A percentile compares a stretch with the other conserved stretches of the same genome.
Conservation (phyloP, 2,797 vertebrate genomes). For the Limnodromus scolopaceus region DNA sequence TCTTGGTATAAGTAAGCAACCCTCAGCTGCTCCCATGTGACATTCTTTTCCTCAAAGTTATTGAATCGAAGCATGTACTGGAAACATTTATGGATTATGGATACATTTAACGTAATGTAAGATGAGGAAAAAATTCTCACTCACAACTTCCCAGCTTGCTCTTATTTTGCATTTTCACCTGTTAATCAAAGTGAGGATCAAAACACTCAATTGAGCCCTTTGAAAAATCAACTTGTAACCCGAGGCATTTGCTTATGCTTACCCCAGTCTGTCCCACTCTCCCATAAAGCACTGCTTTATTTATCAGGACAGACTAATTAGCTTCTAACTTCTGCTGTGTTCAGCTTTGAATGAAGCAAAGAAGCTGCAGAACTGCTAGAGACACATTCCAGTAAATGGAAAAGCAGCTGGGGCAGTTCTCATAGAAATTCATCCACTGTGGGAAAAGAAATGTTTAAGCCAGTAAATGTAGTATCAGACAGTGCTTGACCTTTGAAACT, state of each 20-base stretch:
- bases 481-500: slow-evolving; percentile 76
- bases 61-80: not conserved
- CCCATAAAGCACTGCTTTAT: not conserved
- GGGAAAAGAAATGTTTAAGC: slow-evolving; percentile 71
- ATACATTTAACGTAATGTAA: not conserved
- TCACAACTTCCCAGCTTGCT: not conserved
- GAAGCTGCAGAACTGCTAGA: slow-evolving; percentile 48
- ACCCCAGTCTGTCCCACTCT: not conserved
- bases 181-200: not conserved
- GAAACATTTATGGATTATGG: not conserved
- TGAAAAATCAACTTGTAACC: slow-evolving; percentile 1
- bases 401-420: slow-evolving; percentile 63
- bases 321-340: slow-evolving; percentile 16
- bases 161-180: not conserved
- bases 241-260: not conserved
- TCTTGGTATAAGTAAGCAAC: not conserved
- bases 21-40: not conserved
- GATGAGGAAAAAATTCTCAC: not conserved
- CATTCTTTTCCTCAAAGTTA: not conserved
- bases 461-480: slow-evolving; percentile 67
- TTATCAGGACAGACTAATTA: slow-evolving; percentile 20
- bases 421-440: slow-evolving; percentile 60
- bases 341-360: slow-evolving; percentile 46
- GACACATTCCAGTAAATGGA: slow-evolving; percentile 48
- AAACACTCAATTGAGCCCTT: not conserved